Conservation (phyloP, 1,140 invertebrate species). For the Dreissena polymorpha region DNA sequence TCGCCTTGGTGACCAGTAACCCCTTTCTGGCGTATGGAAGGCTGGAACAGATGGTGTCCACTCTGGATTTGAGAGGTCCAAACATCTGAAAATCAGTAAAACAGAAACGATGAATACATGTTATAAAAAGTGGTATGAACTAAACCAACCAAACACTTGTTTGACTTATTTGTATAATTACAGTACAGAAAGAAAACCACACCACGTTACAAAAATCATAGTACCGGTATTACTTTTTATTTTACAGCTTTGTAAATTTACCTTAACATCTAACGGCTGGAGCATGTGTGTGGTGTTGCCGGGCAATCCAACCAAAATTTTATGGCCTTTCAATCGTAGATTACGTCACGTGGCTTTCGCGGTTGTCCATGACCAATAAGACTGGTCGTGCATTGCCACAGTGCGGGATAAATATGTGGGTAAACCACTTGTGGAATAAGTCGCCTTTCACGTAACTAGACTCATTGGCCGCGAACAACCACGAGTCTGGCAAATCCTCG, state of each 20-base stretch:
- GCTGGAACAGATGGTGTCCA: background rate
- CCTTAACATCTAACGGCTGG: conserved; percentile 53
- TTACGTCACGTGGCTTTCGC: conserved; percentile 72
- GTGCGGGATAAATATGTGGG: conserved; percentile 2
- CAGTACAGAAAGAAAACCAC: background rate
- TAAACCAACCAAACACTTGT: background rate
- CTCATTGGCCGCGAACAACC: background rate
- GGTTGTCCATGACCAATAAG: conserved; percentile 65
- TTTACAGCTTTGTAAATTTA: no score
- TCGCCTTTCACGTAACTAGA: background rate
- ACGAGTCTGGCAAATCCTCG: background rate
- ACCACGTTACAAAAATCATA: background rate
- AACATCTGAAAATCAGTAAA: background rate
- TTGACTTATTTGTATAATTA: background rate
- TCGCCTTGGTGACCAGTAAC: background rate
- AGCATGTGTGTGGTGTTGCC: conserved; percentile 52
- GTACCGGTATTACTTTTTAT: no score
- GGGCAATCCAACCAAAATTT: conserved; percentile 42
- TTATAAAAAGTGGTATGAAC: background rate
- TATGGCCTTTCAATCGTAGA: conserved; percentile 59
- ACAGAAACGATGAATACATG: background rate
- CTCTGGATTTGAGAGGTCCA: background rate
- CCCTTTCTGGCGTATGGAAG: background rate
- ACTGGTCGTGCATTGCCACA: conserved; percentile 23
- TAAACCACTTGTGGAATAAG: background rate